Percentiles rank a stretch among this genome's conserved stretches.
phyloP scores from a whole-genome alignment of 2,888 invertebrate genomes.

The Furcula furcula region DNA sequence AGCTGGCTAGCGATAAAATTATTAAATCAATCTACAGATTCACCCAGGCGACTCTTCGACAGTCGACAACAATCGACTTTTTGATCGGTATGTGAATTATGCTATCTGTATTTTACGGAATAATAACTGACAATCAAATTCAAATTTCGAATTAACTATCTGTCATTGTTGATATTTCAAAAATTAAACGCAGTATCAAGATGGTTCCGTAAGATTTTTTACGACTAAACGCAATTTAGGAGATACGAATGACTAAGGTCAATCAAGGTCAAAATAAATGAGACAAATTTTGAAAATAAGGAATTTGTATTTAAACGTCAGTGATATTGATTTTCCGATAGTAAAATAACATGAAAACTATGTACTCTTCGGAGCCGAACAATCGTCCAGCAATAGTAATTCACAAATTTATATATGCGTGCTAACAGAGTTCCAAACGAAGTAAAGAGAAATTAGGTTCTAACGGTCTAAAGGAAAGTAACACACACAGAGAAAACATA shows the following conservation, averaged over 20 bases:
- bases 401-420: not conserved
- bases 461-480: not conserved
- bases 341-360: conserved; percentile 5
- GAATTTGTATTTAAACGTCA: not conserved
- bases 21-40: no score
- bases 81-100: not conserved
- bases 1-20: not conserved
- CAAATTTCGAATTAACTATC: not conserved
- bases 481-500: not conserved
- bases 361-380: conserved; percentile 30
- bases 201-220: no score
- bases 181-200: no score
- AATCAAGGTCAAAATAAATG: not conserved
- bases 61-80: no score
- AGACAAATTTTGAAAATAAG: not conserved
- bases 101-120: not conserved
- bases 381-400: conserved; percentile 48
- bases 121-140: not conserved
- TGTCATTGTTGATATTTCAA: not conserved
- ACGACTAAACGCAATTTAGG: not conserved
- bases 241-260: not conserved
- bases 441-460: not conserved
- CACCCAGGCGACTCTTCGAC: not conserved
- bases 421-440: not conserved
- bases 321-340: not conserved